Percentiles rank a stretch among this genome's conserved stretches.
These are phyloP conservation scores for Calliphora vicina DNA, from an alignment of 1,140 invertebrate genomes.

Conservation along the genomic window DNA sequence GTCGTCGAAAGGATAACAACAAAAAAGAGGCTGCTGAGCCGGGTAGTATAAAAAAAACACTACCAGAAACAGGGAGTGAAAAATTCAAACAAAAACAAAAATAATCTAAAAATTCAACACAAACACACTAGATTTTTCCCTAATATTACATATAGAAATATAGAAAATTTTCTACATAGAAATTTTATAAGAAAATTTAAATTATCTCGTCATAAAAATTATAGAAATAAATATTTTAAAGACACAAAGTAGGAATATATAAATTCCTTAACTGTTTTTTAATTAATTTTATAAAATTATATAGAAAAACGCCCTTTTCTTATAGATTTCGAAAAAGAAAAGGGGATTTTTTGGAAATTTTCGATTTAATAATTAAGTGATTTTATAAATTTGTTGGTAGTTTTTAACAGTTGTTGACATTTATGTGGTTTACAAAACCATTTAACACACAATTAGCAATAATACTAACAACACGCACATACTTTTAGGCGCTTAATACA, in stretches of 20 bases:
- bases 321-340: too few relatives aligned
- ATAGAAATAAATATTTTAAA: neutral
- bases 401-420: neutral
- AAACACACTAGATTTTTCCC: neutral
- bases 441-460: conserved; percentile 6
- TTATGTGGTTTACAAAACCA: neutral
- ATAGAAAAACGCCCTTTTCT: conserved; percentile 2
- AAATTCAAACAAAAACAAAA: conserved; percentile 6
- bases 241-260: neutral
- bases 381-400: neutral
- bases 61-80: neutral
- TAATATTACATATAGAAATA: conserved; percentile 3
- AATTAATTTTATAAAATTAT: too few relatives aligned
- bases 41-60: neutral
- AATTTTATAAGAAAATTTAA: neutral
- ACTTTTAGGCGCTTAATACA: conserved; percentile 12
- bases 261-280: too few relatives aligned
- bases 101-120: neutral
- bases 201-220: too few relatives aligned
- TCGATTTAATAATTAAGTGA: neutral
- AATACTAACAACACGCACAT: conserved; percentile 6
- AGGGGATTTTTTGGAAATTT: neutral
- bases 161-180: neutral
- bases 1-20: neutral
- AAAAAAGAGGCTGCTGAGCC: neutral